Base-by-base conservation (phyloP, 1,140 invertebrate genomes). In the Polypedilum pembai region DNA sequence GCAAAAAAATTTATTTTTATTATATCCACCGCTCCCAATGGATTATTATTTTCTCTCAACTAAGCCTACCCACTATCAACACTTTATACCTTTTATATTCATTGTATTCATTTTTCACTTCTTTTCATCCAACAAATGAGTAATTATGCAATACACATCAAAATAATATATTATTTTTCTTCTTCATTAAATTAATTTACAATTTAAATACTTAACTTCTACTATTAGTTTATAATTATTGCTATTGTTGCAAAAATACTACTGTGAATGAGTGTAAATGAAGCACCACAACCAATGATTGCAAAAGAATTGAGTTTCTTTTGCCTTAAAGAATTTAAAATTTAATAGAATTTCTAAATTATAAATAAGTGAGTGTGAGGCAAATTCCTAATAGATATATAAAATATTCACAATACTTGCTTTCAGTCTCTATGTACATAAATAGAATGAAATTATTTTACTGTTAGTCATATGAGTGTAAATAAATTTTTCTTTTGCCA, bases 381-480 rank as follows among this genome's bases (percentile, higher is more conserved):
- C 41, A n/a, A 33, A 56, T 56, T 12, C 10, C n/a, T 56, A 56
- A n/a, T 12, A 4, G n/a, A 15, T 56, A 56, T 56, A 56, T n/a
- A 15, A 33, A 56, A 56, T 56, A 56, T 56, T 56, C 45, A 56
- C 45, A 56, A 56, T 56, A 56, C 45, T 56, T 56, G 45, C 45
- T 56, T 12, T n/a, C 15, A 12, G n/a, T 4, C 45, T n/a, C n/a
- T 56, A 56, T 56, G 45, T 56, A 56, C 45, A 56, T 56, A 56
- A 56, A 56, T 56, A 56, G 45, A 56, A 56, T n/a, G n/a, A 56
- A 56, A 56, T n/a, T 56, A n/a, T n/a, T 56, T 56, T 56, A 56
- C 45, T 56, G 45, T 56, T 56, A 56, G 45, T 56, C n/a, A 33
- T 33, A 33, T 33, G 24, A 33, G 5, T 33, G 12, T n/a, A 56